Evolutionary conservation across 1,140 invertebrate genomes (phyloP), one percentile per base, ranked within the genome.

Genomic region (Ceratoteleas bidentatus): DNA sequence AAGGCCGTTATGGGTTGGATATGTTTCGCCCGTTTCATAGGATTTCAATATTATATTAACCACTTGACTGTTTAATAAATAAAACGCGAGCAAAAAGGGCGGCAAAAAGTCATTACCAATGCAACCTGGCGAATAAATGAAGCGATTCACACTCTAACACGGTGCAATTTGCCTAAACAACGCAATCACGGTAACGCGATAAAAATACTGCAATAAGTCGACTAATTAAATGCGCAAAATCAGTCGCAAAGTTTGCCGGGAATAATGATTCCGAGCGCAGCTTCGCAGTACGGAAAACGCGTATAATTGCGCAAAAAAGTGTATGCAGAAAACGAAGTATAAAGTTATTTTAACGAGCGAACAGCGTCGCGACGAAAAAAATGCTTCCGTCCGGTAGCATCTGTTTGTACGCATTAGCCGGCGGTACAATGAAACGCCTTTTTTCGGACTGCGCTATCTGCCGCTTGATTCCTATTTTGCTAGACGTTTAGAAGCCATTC

Each of bases 401-500:
- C 43, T 77, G 74, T 69, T 69, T 52, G 52, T 24, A 24, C 13
- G 24, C 45, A 72, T 78, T 70, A 70, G 64, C 64, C 24, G 33
- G 11, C 45, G 38, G 40, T 50, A 64, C 13, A 74, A 68, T 68
- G 34, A 74, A 74, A 64, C 66, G 38, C 60, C 43, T 50, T 64
- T 74, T 69, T 80, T 66, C 14, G 57, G 33, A 7, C 56, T 50
- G 43, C 13, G 24, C 69, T 73, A 80, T 80, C 68, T 66, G 57
- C 50, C 34, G 56, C 57, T 43, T 74, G 49, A 80, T 69, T 74
- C 34, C 70, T 80, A 80, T 64, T 80, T 80, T 40, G 15, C 45
- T 74, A 74, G 69, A 80, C 70, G 36, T 74, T 74, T 74, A 62
- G 57, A 74, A 74, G 64, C 69, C 69, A 74, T 74, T 80, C 69